Percentiles rank a stretch among this genome's conserved stretches.
These are phyloP conservation scores for Ptychadena robeensis DNA, from an alignment of 2,797 vertebrate species.

Conservation along the genomic window DNA sequence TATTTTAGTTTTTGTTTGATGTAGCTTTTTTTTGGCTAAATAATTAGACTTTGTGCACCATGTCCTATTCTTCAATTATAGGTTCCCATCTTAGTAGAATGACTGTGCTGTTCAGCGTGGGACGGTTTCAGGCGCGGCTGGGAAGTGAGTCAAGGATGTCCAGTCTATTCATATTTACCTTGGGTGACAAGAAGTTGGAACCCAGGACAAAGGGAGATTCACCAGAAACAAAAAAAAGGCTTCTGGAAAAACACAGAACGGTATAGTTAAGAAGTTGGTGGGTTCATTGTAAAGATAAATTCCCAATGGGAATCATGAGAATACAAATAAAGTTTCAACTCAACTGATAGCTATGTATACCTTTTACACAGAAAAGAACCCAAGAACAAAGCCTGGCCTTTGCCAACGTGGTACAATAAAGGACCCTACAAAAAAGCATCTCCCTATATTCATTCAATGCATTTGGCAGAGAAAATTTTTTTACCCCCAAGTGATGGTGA, in stretches of 20 bases:
- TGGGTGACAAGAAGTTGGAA: neutral
- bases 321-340: no score
- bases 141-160: conserved; percentile 29
- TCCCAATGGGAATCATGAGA: no score
- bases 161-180: conserved; percentile 19
- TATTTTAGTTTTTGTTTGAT: conserved; percentile 33
- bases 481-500: no score
- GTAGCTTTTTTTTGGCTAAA: conserved; percentile 39
- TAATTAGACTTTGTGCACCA: conserved; percentile 14
- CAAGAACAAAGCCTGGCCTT: no score
- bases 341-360: no score
- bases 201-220: conserved; percentile 10
- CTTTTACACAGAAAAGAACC: neutral
- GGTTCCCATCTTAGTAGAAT: conserved; percentile 40
- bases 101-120: conserved; percentile 19
- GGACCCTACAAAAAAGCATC: no score
- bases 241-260: neutral
- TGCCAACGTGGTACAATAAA: no score
- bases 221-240: neutral
- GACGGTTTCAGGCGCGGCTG: conserved; percentile 27
- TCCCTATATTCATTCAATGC: no score
- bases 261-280: neutral
- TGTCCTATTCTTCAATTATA: conserved; percentile 41
- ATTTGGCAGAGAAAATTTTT: no score
- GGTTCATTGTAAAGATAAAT: no score